Conservation (phyloP, 2,113 vertebrate species). For the Hepsetus odoe region DNA sequence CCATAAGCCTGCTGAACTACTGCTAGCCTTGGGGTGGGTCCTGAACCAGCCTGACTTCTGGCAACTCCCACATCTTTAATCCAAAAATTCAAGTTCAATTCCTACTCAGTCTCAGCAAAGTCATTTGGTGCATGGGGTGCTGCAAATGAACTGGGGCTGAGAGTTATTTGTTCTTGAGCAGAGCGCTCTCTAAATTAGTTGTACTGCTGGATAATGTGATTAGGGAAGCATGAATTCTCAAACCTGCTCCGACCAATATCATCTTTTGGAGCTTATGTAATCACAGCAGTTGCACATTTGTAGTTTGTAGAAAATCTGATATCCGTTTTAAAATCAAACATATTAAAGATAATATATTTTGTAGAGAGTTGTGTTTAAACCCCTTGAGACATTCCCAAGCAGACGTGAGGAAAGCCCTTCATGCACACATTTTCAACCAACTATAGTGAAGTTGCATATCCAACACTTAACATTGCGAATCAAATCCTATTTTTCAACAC, state of each 20-base stretch:
- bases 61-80: background rate
- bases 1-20: slow-evolving; percentile 5
- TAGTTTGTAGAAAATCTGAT: background rate
- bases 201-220: background rate
- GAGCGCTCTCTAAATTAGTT: background rate
- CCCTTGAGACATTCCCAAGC: background rate
- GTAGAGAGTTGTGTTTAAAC: background rate
- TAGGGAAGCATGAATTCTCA: background rate
- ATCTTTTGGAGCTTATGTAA: background rate
- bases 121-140: slow-evolving; percentile 7
- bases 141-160: slow-evolving; percentile 28
- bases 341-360: background rate
- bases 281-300: background rate
- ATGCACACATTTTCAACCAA: background rate
- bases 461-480: background rate
- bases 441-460: too few relatives aligned
- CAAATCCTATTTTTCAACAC: background rate
- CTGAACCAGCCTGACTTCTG: slow-evolving; percentile 7
- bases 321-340: background rate
- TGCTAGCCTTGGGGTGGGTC: background rate
- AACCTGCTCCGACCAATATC: background rate
- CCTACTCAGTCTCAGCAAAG: slow-evolving; percentile 27
- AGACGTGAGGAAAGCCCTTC: background rate
- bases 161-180: slow-evolving; percentile 30
- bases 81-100: slow-evolving; percentile 19